These are phyloP conservation scores for Criorhina ranunculi DNA, from an alignment of 2,888 invertebrate genomes.

Conservation along the genomic window DNA sequence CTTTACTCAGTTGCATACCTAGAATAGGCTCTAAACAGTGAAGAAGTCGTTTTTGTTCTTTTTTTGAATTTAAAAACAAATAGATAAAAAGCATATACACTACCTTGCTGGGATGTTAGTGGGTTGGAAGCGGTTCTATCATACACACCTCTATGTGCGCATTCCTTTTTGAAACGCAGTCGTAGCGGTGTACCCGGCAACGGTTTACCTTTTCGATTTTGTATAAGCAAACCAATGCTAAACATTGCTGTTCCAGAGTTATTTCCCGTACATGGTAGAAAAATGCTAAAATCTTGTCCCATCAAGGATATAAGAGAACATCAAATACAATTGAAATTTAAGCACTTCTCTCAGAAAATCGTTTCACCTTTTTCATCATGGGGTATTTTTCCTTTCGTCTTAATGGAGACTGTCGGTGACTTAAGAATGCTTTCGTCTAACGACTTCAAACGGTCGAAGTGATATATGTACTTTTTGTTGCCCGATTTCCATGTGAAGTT, in stretches of 20 bases:
- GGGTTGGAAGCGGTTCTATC: conserved; percentile 85
- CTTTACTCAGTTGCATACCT: conserved; percentile 65
- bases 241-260: conserved; percentile 94
- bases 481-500: conserved; percentile 97
- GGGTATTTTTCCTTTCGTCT: conserved; percentile 93
- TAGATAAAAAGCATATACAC: conserved; percentile 82
- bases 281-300: conserved; percentile 92
- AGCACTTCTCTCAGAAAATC: conserved; percentile 6
- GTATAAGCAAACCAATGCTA: conserved; percentile 93
- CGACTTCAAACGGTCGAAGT: conserved; percentile 94
- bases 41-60: conserved; percentile 34
- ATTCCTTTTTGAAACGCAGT: conserved; percentile 95
- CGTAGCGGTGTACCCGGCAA: conserved; percentile 94
- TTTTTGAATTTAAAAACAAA: conserved; percentile 61
- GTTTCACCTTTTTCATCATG: conserved; percentile 91
- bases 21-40: conserved; percentile 60
- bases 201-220: conserved; percentile 91
- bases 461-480: conserved; percentile 91
- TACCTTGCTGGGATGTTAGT: conserved; percentile 85
- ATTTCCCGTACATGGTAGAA: conserved; percentile 94
- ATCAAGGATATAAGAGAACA: conserved; percentile 22
- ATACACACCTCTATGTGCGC: conserved; percentile 95
- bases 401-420: conserved; percentile 94
- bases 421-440: conserved; percentile 93
- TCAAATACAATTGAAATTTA: conserved; percentile 28